A percentile compares a stretch with the other conserved stretches of the same genome.
Evolutionary conservation across 2,888 invertebrate genomes (phyloP).

Genomic region (Piscicola geometra): DNA sequence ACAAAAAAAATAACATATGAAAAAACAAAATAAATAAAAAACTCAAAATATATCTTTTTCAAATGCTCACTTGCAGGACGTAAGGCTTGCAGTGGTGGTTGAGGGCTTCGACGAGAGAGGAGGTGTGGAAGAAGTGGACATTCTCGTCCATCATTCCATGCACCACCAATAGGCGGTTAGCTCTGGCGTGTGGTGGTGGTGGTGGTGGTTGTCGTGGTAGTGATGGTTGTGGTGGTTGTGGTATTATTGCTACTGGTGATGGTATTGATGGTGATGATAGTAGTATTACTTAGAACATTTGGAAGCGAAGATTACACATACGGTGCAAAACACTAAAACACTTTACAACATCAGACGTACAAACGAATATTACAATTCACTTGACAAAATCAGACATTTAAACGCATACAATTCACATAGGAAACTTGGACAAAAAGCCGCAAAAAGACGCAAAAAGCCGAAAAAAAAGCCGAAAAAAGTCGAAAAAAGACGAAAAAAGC

Average conservation of each 20-base stretch:
- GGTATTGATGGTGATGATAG: background rate
- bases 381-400: too few relatives aligned
- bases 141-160: conserved; percentile 98
- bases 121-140: conserved; percentile 95
- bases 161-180: conserved; percentile 76
- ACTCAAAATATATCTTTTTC: background rate
- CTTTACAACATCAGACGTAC: too few relatives aligned
- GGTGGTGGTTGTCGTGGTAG: too few relatives aligned
- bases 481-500: background rate
- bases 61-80: conserved; percentile 67
- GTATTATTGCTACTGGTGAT: too few relatives aligned
- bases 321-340: background rate
- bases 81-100: conserved; percentile 94
- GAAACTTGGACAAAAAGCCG: background rate
- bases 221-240: too few relatives aligned
- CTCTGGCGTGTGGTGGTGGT: conserved; percentile 48
- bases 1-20: background rate
- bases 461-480: background rate
- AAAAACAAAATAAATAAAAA: background rate
- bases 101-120: conserved; percentile 79
- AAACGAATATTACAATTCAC: too few relatives aligned
- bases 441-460: background rate
- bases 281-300: background rate
- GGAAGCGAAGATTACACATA: background rate
- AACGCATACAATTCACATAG: too few relatives aligned